Conservation (phyloP, 1,140 invertebrate genomes). For the Zophobas morio region DNA sequence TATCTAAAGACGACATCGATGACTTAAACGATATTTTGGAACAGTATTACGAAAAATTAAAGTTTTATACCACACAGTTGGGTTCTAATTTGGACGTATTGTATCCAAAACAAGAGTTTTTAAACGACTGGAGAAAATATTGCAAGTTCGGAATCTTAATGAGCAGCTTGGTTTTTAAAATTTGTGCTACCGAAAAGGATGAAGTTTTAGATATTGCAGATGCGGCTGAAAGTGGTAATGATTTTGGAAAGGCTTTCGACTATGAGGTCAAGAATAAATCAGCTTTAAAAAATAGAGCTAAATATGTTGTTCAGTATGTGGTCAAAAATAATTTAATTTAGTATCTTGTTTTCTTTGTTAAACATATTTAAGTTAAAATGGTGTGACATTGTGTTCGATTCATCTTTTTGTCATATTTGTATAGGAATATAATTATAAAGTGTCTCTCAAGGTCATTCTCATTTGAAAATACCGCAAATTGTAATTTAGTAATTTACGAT, state of each 20-base stretch:
- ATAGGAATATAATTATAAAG: no score
- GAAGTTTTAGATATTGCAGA: slow-evolving; percentile 5
- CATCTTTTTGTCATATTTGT: no score
- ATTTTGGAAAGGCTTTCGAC: neutral
- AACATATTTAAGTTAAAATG: neutral
- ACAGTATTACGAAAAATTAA: neutral
- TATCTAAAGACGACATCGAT: slow-evolving; percentile 24
- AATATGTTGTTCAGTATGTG: neutral
- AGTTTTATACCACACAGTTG: neutral
- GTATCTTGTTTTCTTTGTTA: slow-evolving; percentile 3
- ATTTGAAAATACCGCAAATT: no score
- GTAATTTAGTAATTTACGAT: no score
- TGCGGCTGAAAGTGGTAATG: slow-evolving; percentile 32
- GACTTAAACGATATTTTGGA: slow-evolving; percentile 16
- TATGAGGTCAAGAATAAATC: neutral
- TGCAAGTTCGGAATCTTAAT: slow-evolving; percentile 63
- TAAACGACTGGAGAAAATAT: slow-evolving; percentile 58
- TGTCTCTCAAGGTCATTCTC: no score
- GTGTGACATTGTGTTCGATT: no score
- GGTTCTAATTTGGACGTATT: slow-evolving; percentile 2
- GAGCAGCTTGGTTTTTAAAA: slow-evolving; percentile 62
- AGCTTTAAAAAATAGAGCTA: no score
- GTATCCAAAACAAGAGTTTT: neutral
- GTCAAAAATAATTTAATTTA: neutral
- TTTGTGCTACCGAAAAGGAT: slow-evolving; percentile 27